Evolutionary conservation across 2,797 vertebrate species (phyloP).

Genomic region (Prunella strophiata): DNA sequence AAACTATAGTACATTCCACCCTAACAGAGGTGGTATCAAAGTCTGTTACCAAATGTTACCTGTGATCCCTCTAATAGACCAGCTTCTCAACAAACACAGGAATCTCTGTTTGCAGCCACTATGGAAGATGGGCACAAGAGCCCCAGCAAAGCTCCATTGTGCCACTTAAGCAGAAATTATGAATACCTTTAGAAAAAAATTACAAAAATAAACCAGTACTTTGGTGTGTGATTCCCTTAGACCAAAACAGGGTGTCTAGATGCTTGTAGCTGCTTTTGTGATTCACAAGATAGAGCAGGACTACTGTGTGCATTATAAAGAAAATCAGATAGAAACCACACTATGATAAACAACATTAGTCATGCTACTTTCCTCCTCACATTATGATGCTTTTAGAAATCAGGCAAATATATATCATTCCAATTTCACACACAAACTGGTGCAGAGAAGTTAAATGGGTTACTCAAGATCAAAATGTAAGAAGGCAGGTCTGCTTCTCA

Average conservation of each 20-base stretch:
- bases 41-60: background rate
- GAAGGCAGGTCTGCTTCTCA: background rate
- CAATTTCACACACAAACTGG: background rate
- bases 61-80: background rate
- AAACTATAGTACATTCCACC: background rate
- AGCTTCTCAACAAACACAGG: background rate
- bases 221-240: background rate
- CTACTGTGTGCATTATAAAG: background rate
- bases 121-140: background rate
- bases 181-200: background rate
- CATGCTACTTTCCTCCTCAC: background rate
- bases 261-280: background rate
- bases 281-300: background rate
- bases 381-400: constrained; percentile 5
- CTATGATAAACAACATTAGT: constrained; percentile 6
- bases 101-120: background rate
- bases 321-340: background rate
- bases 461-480: background rate
- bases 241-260: background rate
- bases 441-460: background rate
- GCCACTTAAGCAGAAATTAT: background rate
- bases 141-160: background rate
- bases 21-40: background rate
- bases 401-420: background rate
- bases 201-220: background rate